phyloP scores from a whole-genome alignment of 2,888 invertebrate species.

The Apodemia mormo region DNA sequence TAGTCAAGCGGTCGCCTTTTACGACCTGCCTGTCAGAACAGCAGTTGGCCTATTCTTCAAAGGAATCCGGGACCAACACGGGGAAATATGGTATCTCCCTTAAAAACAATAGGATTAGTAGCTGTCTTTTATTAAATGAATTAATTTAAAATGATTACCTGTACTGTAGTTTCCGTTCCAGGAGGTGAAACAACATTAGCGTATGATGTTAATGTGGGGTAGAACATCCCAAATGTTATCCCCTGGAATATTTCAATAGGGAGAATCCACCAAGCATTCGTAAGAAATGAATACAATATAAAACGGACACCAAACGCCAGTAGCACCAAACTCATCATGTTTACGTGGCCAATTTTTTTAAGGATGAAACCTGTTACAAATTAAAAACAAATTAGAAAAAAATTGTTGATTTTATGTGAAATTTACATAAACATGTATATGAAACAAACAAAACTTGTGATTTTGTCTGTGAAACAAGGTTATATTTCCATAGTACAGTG shows the following conservation, averaged over 20 bases:
- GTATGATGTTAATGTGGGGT: constrained; percentile 93
- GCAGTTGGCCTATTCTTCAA: too few species aligned
- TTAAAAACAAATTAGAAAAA: not conserved
- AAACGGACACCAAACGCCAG: constrained; percentile 91
- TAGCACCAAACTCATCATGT: constrained; percentile 92
- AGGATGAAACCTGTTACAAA: constrained; percentile 51
- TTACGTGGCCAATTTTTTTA: constrained; percentile 89
- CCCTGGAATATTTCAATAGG: constrained; percentile 94
- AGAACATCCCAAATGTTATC: constrained; percentile 93
- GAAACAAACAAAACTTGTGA: too few species aligned
- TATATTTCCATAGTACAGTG: too few species aligned
- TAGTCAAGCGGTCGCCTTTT: too few species aligned
- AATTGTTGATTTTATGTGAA: too few species aligned
- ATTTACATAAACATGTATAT: too few species aligned
- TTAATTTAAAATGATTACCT: constrained; percentile 70
- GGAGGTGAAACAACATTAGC: constrained; percentile 91
- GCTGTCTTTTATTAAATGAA: too few species aligned
- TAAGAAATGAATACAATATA: constrained; percentile 89
- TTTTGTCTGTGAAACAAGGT: too few species aligned
- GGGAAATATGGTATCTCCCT: too few species aligned
- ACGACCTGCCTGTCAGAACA: too few species aligned
- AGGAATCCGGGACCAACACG: too few species aligned
- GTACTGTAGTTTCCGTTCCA: constrained; percentile 93
- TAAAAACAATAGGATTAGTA: too few species aligned
- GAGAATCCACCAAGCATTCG: constrained; percentile 91